phyloP scores from a whole-genome alignment of 2,888 invertebrate genomes.

The Alsophila aescularia region DNA sequence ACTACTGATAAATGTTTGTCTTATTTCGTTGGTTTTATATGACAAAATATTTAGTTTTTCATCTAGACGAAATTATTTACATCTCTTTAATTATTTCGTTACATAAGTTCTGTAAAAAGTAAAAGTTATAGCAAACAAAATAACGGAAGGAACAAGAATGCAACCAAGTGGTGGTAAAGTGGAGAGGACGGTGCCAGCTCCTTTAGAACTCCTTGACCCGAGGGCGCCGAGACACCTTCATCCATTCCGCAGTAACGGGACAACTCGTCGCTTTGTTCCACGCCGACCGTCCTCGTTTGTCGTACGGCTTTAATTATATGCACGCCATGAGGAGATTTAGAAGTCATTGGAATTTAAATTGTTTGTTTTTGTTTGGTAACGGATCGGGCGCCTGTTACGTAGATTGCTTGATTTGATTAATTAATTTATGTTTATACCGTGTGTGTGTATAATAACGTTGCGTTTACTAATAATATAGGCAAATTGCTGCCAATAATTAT shows the following conservation, averaged over 20 bases:
- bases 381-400: conserved; percentile 13
- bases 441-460: neutral
- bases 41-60: neutral
- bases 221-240: conserved; percentile 27
- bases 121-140: neutral
- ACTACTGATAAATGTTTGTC: conserved; percentile 14
- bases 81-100: neutral
- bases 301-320: conserved; percentile 25
- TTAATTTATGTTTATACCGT: neutral
- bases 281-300: conserved; percentile 19
- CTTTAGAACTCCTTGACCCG: conserved; percentile 60
- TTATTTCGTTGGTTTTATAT: neutral
- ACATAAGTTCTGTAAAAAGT: too few species aligned
- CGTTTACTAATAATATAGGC: too few species aligned
- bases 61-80: neutral
- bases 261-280: conserved; percentile 25
- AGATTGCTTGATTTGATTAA: conserved; percentile 1
- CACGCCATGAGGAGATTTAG: conserved; percentile 30
- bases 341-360: conserved; percentile 19
- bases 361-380: conserved; percentile 20
- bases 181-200: conserved; percentile 46
- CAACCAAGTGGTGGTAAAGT: conserved; percentile 6
- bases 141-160: conserved; percentile 12
- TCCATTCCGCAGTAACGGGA: conserved; percentile 7
- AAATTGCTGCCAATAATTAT: too few species aligned